Evolutionary conservation across 2,888 invertebrate species (phyloP), one percentile per base, ranked within the genome.

Genomic region (Eupithecia dodoneata): DNA sequence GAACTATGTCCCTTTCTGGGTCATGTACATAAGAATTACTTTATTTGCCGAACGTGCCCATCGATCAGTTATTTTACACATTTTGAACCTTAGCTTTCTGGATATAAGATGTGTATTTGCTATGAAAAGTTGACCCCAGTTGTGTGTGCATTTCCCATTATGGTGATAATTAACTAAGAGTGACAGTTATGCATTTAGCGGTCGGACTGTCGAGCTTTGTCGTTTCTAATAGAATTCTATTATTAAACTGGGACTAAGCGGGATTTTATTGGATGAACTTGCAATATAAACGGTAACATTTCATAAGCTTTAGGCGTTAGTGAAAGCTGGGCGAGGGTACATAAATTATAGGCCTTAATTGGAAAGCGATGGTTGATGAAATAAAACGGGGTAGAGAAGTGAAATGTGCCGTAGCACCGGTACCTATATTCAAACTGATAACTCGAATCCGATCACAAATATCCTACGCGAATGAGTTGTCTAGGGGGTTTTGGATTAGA

Each of bases 81-180:
- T 55, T 72, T 66, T 73, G 72, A 71, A 74, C 76, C 66, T 71
- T 76, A 76, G 18, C 13, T 6, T 12, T 12, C 9, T 76, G 18
- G 12, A 44, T 55, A 70, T 76, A 80, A 66, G 71, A 67, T 70
- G 13, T 71, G 73, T 45, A 74, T 77, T 80, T n/a, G 66, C 63
- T 15, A 72, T 73, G n/a, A 69, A 45, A 71, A 52, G 49, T 59
- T 42, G 80, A 45, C 75, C 78, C 72, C 65, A 42, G 18, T 67
- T 76, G 79, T 80, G 76, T 81, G 71, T 82, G 77, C 81, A 74
- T 80, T 82, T 82, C 81, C 81, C 79, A 82, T 84, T 83, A 81
- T 79, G 77, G 81, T 82, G 85, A 82, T 85, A 87, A 87, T 88
- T 86, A 87, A 88, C 79, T 83, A 84, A 84, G 85, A 88, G 84